Evolutionary conservation across 1,140 invertebrate species (phyloP).

Genomic region (Dysdera silvatica): DNA sequence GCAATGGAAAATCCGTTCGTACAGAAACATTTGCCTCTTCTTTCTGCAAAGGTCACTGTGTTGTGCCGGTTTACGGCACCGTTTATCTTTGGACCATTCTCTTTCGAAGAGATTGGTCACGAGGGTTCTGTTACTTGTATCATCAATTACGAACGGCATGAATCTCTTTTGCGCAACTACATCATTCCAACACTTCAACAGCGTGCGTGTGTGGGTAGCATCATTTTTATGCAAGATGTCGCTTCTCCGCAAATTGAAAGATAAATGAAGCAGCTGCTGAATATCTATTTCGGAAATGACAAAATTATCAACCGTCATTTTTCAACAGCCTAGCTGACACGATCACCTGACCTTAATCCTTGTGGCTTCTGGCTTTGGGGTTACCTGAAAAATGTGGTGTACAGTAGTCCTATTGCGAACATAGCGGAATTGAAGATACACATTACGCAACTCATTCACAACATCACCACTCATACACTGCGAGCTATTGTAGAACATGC

Average conservation of each 20-base stretch:
- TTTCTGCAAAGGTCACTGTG: constrained; percentile 7
- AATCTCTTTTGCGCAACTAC: background rate
- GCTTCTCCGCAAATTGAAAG: background rate
- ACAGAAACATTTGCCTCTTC: background rate
- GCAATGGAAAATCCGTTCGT: constrained; percentile 9
- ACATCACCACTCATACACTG: no score
- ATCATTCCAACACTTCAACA: constrained; percentile 10
- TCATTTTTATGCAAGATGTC: constrained; percentile 5
- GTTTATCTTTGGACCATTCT: constrained; percentile 4
- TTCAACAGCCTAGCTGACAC: background rate
- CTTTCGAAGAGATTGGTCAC: constrained; percentile 6
- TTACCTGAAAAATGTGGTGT: background rate
- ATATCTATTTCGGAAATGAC: background rate
- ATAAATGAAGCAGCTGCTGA: background rate
- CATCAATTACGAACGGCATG: background rate
- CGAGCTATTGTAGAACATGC: background rate
- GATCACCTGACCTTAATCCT: no score
- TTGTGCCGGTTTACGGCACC: background rate
- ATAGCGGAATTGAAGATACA: background rate
- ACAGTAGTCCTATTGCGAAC: background rate
- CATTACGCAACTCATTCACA: background rate
- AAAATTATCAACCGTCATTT: background rate
- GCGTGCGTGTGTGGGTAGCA: background rate
- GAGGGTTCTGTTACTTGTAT: constrained; percentile 6
- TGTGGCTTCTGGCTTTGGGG: background rate